Conservation (phyloP, 1,140 invertebrate species). For the Ladona fulva region DNA sequence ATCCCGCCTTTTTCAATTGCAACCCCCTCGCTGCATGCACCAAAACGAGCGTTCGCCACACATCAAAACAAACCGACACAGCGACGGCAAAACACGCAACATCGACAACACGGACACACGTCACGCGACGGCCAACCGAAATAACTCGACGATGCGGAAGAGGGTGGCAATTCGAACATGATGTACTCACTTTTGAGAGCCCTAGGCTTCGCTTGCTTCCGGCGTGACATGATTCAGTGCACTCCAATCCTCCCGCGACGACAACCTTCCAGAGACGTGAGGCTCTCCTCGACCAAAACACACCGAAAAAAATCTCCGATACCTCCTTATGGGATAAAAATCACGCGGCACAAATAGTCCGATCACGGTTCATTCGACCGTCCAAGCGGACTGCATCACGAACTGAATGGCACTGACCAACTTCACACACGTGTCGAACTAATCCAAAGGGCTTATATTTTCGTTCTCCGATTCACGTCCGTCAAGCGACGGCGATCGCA, state of each 20-base stretch:
- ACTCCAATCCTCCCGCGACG: neutral
- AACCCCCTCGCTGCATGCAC: too few species aligned
- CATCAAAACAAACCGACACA: too few species aligned
- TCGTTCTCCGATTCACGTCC: too few species aligned
- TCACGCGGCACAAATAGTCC: neutral
- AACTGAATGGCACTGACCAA: neutral
- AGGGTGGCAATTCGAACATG: too few species aligned
- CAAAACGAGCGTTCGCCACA: too few species aligned
- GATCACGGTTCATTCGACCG: neutral
- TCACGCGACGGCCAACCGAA: too few species aligned
- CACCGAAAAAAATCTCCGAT: neutral
- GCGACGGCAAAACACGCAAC: too few species aligned
- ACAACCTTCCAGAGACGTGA: neutral
- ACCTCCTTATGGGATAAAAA: neutral
- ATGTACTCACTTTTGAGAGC: conserved; percentile 41
- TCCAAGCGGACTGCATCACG: neutral
- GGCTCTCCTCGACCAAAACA: neutral
- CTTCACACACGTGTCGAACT: neutral
- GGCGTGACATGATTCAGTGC: conserved; percentile 35
- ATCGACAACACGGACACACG: too few species aligned
- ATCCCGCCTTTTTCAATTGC: too few species aligned
- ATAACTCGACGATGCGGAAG: too few species aligned
- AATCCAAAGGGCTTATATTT: neutral
- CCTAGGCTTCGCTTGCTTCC: conserved; percentile 44
- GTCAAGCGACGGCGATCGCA: too few species aligned